Evolutionary conservation across 2,797 vertebrate species (phyloP).

Genomic region (Octomys mimax): DNA sequence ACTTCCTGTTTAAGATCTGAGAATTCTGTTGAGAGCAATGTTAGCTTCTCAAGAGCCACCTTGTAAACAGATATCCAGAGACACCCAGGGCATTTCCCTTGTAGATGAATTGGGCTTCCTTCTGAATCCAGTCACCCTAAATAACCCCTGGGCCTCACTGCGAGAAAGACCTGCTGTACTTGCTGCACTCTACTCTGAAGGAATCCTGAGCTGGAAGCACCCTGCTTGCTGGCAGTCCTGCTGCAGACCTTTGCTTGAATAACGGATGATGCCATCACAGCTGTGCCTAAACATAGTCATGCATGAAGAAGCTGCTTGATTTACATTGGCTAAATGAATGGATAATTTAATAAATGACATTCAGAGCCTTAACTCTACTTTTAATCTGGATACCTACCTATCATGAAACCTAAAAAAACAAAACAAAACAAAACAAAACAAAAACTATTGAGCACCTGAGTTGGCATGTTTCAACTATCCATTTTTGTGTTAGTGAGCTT

Average conservation of each 20-base stretch:
- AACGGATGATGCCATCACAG: background rate
- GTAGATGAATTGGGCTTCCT: accelerated
- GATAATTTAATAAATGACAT: background rate
- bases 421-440: too few species aligned
- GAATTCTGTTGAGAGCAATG: background rate
- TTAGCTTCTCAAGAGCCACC: background rate
- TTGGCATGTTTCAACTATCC: background rate
- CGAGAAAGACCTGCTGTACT: background rate
- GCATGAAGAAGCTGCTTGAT: accelerated
- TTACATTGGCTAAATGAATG: accelerated
- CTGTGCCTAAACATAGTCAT: background rate
- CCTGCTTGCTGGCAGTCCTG: background rate
- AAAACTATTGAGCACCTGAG: accelerated
- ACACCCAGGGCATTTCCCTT: background rate
- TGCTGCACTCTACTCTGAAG: background rate
- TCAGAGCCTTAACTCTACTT: background rate
- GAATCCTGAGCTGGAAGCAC: background rate
- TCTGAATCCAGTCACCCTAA: background rate
- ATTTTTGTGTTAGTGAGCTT: background rate
- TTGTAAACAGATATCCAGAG: background rate
- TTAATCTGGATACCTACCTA: too few species aligned
- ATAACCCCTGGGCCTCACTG: background rate
- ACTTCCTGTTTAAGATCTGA: background rate
- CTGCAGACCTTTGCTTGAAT: background rate
- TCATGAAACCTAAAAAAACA: background rate